Evolutionary conservation across 2,888 invertebrate species (phyloP).

Genomic region (Isoperla grammatica): DNA sequence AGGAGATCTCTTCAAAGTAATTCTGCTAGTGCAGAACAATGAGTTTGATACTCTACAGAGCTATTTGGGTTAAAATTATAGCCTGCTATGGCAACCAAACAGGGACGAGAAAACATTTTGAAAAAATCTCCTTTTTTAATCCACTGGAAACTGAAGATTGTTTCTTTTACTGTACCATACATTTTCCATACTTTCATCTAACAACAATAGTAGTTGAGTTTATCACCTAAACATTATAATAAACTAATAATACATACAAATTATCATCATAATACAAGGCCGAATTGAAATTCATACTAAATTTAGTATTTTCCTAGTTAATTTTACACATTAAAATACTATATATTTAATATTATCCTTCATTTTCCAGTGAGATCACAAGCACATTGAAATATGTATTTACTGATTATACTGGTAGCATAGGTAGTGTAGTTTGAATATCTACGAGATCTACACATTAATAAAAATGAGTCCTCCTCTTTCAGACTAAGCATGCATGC

Average conservation of each 20-base stretch:
- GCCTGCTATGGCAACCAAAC: background rate
- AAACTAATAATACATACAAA: slow-evolving; percentile 21
- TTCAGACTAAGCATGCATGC: slow-evolving; percentile 29
- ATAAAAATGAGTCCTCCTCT: slow-evolving; percentile 26
- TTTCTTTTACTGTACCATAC: background rate
- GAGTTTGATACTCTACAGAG: no score
- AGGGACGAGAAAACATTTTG: slow-evolving; percentile 15
- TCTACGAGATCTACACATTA: slow-evolving; percentile 31
- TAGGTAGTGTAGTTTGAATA: slow-evolving; percentile 31
- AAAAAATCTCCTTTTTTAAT: slow-evolving; percentile 28
- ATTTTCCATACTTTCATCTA: no score
- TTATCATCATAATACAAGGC: slow-evolving; percentile 20
- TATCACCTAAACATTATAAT: slow-evolving; percentile 18
- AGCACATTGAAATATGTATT: slow-evolving; percentile 31
- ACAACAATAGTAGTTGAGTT: no score
- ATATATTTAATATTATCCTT: slow-evolving; percentile 13
- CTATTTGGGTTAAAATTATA: no score
- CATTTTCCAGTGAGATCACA: slow-evolving; percentile 31
- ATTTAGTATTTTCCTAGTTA: no score
- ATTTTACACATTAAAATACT: no score
- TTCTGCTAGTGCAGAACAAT: no score
- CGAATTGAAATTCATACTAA: slow-evolving; percentile 16
- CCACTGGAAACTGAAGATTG: slow-evolving; percentile 29
- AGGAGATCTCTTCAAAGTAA: slow-evolving; percentile 2
- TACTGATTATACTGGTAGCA: slow-evolving; percentile 31